Evolutionary conservation across 1,140 invertebrate genomes (phyloP).

Genomic region (Platorchestia sp.): DNA sequence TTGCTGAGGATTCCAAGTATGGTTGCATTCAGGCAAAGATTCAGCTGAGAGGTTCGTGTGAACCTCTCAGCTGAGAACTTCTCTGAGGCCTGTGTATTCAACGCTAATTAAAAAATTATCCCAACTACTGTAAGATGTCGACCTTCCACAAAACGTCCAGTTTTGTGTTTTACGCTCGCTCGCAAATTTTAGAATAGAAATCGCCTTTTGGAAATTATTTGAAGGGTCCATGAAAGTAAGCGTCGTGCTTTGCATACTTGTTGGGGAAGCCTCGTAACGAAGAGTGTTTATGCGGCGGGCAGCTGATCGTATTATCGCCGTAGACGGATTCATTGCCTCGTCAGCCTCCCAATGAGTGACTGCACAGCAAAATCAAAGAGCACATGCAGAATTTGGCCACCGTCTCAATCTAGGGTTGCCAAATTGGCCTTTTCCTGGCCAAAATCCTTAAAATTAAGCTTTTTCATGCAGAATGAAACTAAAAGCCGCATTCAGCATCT

Average conservation of each 20-base stretch:
- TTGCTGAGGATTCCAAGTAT: background rate
- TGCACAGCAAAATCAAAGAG: background rate
- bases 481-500: background rate
- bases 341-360: background rate
- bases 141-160: background rate
- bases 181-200: background rate
- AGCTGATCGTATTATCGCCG: background rate
- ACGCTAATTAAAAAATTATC: background rate
- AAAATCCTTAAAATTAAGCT: too few relatives aligned
- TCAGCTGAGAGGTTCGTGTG: background rate
- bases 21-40: background rate
- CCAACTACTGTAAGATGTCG: background rate
- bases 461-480: too few relatives aligned
- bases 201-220: background rate
- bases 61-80: background rate
- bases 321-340: background rate
- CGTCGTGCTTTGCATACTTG: background rate
- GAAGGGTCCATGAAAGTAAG: background rate
- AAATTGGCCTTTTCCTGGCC: too few relatives aligned
- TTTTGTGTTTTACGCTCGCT: background rate
- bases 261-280: background rate
- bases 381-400: too few relatives aligned
- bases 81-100: background rate
- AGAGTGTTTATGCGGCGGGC: background rate
- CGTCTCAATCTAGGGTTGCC: too few relatives aligned